Conservation (phyloP, 2,888 invertebrate genomes). For the Phengaris alcon region DNA sequence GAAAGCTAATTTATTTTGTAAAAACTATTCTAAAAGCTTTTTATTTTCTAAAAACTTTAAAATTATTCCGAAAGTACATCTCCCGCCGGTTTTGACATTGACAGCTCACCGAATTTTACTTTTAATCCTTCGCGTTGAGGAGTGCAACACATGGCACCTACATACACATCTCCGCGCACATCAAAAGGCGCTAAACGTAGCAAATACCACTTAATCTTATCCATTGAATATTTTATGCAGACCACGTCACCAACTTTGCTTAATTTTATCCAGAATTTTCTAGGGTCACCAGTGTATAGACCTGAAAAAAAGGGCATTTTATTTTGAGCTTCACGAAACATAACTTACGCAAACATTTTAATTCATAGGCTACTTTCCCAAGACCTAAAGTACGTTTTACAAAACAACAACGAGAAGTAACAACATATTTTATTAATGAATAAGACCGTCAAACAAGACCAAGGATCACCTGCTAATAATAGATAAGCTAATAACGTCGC, state of each 20-base stretch:
- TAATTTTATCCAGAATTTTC: constrained; percentile 60
- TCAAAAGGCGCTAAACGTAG: constrained; percentile 56
- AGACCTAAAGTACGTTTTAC: too few species aligned
- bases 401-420: too few species aligned
- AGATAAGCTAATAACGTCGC: too few species aligned
- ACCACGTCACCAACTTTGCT: constrained; percentile 51
- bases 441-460: too few species aligned
- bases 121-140: constrained; percentile 54
- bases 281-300: constrained; percentile 55
- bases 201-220: constrained; percentile 53
- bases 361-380: too few species aligned
- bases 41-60: background rate
- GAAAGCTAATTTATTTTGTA: too few species aligned
- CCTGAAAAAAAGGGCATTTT: constrained; percentile 49
- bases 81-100: constrained; percentile 47
- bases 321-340: background rate
- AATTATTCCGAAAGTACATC: constrained; percentile 60
- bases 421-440: too few species aligned
- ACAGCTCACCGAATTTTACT: constrained; percentile 53
- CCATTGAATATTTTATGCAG: constrained; percentile 61
- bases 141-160: constrained; percentile 61
- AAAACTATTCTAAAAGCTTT: too few species aligned
- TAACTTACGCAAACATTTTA: too few species aligned
- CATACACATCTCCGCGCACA: constrained; percentile 45
- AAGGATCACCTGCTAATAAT: too few species aligned